Evolutionary conservation across 1,140 invertebrate species (phyloP).

Genomic region (Sitobion miscanthi): DNA sequence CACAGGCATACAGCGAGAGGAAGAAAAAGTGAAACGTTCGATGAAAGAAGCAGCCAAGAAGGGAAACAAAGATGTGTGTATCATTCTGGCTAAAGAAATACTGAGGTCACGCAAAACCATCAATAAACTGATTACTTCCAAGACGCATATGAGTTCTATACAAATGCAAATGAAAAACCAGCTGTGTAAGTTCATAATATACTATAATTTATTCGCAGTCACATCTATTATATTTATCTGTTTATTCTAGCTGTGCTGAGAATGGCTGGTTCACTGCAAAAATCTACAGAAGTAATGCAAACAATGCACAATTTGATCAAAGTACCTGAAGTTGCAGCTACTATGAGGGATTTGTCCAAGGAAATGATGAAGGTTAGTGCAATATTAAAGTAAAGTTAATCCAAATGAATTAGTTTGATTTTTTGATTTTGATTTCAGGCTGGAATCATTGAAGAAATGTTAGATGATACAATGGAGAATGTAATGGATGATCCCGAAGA

Average conservation of each 20-base stretch:
- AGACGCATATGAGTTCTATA: conserved; percentile 97
- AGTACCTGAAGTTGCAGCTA: conserved; percentile 91
- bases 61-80: conserved; percentile 92
- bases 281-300: conserved; percentile 96
- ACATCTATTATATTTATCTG: neutral
- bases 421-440: conserved; percentile 67
- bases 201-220: neutral
- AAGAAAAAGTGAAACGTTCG: conserved; percentile 93
- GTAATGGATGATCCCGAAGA: conserved; percentile 85
- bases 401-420: neutral
- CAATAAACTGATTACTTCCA: conserved; percentile 90
- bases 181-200: conserved; percentile 70
- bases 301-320: conserved; percentile 91
- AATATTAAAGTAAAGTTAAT: neutral
- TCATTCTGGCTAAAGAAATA: conserved; percentile 94
- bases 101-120: conserved; percentile 88
- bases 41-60: conserved; percentile 97
- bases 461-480: conserved; percentile 95
- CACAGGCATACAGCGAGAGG: conserved; percentile 90
- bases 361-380: conserved; percentile 89
- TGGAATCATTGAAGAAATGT: conserved; percentile 99
- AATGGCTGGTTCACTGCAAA: conserved; percentile 87
- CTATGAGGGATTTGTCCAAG: conserved; percentile 97
- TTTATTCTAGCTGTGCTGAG: conserved; percentile 77
- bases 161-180: conserved; percentile 99